phyloP scores from a whole-genome alignment of 2,113 vertebrate species.

The Ochotona princeps region DNA sequence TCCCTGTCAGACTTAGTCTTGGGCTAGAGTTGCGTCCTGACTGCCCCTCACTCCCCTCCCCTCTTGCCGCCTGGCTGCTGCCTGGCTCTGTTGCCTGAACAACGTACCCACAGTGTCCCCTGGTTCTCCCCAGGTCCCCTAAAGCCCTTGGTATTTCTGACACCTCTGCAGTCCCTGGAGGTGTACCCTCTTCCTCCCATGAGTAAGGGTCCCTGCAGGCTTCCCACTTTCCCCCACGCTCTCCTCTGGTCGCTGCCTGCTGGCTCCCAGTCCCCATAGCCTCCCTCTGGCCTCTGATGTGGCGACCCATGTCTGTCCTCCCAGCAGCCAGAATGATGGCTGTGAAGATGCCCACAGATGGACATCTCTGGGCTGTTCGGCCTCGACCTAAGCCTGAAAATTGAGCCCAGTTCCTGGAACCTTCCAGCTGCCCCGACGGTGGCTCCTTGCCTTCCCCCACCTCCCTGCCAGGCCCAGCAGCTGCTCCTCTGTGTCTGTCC shows the following conservation, averaged over 20 bases:
- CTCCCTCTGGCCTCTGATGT: neutral
- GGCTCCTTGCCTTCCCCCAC: neutral
- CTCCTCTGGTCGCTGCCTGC: neutral
- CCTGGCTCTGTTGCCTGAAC: too few species aligned
- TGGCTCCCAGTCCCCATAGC: neutral
- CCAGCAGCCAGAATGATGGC: fast-evolving
- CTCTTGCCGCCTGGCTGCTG: too few species aligned
- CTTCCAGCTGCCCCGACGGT: neutral
- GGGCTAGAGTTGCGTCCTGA: too few species aligned
- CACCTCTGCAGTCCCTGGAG: neutral
- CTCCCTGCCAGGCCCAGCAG: neutral
- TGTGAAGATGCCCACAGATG: neutral
- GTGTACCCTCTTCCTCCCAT: fast-evolving
- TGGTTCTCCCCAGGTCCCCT: too few species aligned
- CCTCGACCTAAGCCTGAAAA: neutral
- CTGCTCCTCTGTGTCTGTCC: neutral
- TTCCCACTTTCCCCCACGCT: neutral
- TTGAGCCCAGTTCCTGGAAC: neutral
- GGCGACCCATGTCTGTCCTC: neutral
- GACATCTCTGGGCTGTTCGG: neutral
- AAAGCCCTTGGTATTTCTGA: too few species aligned
- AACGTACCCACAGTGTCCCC: too few species aligned
- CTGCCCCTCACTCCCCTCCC: too few species aligned
- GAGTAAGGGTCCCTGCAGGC: neutral
- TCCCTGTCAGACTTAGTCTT: too few species aligned